phyloP scores from a whole-genome alignment of 2,113 vertebrate genomes.

The Callionymus lyra region DNA sequence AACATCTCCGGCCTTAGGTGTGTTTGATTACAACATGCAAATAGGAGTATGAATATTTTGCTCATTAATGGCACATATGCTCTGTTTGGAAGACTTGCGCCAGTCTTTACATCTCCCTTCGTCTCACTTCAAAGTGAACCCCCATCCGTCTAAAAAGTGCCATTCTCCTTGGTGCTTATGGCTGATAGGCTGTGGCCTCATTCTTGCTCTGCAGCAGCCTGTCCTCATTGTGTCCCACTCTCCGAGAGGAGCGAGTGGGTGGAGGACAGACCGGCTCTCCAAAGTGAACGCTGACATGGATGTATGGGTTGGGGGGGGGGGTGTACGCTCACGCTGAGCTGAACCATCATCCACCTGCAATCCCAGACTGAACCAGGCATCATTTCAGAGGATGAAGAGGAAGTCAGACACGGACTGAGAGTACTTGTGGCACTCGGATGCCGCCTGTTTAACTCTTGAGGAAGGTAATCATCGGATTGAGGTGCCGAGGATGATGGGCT shows the following conservation, averaged over 20 bases:
- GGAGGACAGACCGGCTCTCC: slow-evolving; percentile 61
- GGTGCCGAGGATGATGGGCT: slow-evolving; percentile 59
- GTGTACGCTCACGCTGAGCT: slow-evolving; percentile 31
- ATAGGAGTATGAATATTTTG: slow-evolving; percentile 25
- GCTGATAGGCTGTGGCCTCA: slow-evolving; percentile 62
- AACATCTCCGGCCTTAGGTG: slow-evolving; percentile 31
- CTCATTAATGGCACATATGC: slow-evolving; percentile 26
- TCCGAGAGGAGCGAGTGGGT: slow-evolving; percentile 57
- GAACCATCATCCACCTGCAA: slow-evolving; percentile 56
- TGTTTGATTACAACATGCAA: slow-evolving; percentile 41
- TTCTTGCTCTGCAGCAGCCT: slow-evolving; percentile 58
- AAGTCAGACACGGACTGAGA: slow-evolving; percentile 32
- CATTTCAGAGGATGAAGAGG: slow-evolving; percentile 14
- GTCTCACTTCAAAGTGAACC: slow-evolving; percentile 53
- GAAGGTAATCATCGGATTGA: slow-evolving; percentile 68
- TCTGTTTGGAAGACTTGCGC: slow-evolving; percentile 35
- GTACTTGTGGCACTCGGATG: slow-evolving; percentile 60
- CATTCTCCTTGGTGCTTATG: slow-evolving; percentile 65
- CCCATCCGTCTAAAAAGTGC: slow-evolving; percentile 44
- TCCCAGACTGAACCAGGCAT: slow-evolving; percentile 41
- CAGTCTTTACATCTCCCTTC: slow-evolving; percentile 42
- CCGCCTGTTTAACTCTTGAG: slow-evolving; percentile 69
- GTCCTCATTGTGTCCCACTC: slow-evolving; percentile 66
- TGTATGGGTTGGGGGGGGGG: slow-evolving; percentile 48
- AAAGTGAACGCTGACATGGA: slow-evolving; percentile 57